Base-by-base conservation (phyloP, 2,888 invertebrate species). In the Sesamia inferens region DNA sequence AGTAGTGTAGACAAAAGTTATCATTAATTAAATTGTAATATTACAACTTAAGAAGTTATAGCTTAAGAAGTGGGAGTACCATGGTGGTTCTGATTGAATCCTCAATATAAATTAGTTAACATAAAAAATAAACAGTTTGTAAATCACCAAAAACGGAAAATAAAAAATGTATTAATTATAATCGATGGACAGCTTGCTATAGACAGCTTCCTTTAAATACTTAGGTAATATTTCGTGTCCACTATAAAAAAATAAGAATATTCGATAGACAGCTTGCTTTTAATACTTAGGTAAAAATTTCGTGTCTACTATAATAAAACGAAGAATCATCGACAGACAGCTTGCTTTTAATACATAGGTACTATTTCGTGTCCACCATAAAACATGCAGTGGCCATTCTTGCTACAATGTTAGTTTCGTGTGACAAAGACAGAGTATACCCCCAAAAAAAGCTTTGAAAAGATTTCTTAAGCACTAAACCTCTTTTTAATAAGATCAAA, bases 171-270 rank as follows among this genome's bases (percentile, higher is more conserved):
- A 31, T 2, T 1, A 31, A 31, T 31, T 31, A 31, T 31, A n/a
- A n/a, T 24, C 16, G 42, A 48, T 62, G 55, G 75, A 78, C 78
- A 75, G 75, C 75, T 75, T 75, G 78, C 75, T 31, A 48, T 62
- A 62, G 75, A 78, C 71, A 75, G 75, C 75, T 75, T 75, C 71
- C 75, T 59, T 39, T 65, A 42, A 31, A 55, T 22, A 48, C 22
- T 59, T n/a, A 24, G 6, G 2, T 68, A n/a, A 48, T n/a, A n/a
- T 63, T 19, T 54, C 14, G 31, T 51, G 24, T 44, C n/a, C 48
- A 71, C 24, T 19, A 58, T 71, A 16, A 0, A 61, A 59, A n/a
- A 31, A 19, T 5, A 39, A 5, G 31, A 14, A 24, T 5, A 31
- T 14, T 24, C 16, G 42, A 48, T 55, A 62, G 75, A 78, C 78